These are phyloP conservation scores for Bacillus rossius DNA, from an alignment of 1,140 invertebrate species.

Conservation along the genomic window DNA sequence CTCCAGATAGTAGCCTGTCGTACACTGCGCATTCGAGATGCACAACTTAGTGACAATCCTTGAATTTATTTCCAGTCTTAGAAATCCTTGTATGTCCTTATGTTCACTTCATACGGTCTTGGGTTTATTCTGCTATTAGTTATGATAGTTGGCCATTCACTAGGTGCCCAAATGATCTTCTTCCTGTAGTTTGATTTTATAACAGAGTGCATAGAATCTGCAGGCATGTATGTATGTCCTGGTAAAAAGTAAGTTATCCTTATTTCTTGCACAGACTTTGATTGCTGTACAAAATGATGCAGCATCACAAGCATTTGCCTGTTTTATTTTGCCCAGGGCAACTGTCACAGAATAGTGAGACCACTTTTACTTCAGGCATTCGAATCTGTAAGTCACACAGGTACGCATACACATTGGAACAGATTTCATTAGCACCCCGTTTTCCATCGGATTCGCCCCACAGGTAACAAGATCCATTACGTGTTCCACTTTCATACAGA, in stretches of 20 bases:
- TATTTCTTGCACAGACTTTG: constrained; percentile 11
- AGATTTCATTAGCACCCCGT: constrained; percentile 9
- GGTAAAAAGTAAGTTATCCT: constrained; percentile 26
- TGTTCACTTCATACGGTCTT: too few relatives aligned
- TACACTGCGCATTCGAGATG: too few relatives aligned
- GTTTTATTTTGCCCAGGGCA: constrained; percentile 30
- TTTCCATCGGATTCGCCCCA: constrained; percentile 4
- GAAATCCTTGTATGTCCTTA: too few relatives aligned
- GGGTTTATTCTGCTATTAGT: too few relatives aligned
- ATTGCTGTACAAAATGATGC: constrained; percentile 16
- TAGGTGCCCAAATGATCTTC: constrained; percentile 26
- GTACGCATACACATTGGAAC: constrained; percentile 20
- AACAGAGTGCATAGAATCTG: constrained; percentile 25
- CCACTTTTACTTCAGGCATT: constrained; percentile 1
- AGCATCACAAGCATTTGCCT: constrained; percentile 20
- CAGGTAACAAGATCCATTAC: constrained; percentile 4
- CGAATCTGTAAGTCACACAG: constrained; percentile 18
- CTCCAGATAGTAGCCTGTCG: too few relatives aligned
- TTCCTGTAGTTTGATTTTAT: constrained; percentile 21
- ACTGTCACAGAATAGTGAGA: constrained; percentile 24
- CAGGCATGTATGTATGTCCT: constrained; percentile 27
- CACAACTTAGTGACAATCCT: too few relatives aligned
- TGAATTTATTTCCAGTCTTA: too few relatives aligned
- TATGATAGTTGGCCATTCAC: constrained; percentile 25
- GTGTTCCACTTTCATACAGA: constrained; percentile 1